Evolutionary conservation across 2,888 invertebrate species (phyloP).

Genomic region (Tiliacea citrago): DNA sequence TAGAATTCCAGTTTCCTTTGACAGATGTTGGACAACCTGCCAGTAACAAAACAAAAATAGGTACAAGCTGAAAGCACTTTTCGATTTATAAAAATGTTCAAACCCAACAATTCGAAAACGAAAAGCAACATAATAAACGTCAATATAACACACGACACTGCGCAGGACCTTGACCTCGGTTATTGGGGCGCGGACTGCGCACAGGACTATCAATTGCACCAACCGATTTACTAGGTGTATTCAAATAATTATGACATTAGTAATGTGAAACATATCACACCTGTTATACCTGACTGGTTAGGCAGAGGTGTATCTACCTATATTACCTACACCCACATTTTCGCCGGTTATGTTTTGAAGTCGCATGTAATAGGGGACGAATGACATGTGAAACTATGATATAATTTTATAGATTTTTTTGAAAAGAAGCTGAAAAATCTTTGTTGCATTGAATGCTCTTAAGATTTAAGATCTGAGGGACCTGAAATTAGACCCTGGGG

Average conservation of each 20-base stretch:
- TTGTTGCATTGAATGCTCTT: too few relatives aligned
- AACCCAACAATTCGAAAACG: neutral
- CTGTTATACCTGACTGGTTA: too few relatives aligned
- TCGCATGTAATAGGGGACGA: too few relatives aligned
- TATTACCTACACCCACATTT: too few relatives aligned
- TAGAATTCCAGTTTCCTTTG: too few relatives aligned
- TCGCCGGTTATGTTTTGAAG: too few relatives aligned
- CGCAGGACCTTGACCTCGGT: conserved; percentile 40
- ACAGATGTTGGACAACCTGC: neutral
- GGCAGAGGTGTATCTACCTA: too few relatives aligned
- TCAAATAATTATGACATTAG: neutral
- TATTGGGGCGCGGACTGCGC: conserved; percentile 41
- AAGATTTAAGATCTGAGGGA: too few relatives aligned
- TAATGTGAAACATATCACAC: too few relatives aligned
- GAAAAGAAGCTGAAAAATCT: too few relatives aligned
- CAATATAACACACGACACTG: neutral
- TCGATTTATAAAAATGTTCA: neutral
- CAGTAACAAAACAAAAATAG: neutral
- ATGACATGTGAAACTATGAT: too few relatives aligned
- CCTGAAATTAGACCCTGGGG: neutral
- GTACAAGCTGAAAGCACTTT: neutral
- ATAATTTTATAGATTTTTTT: too few relatives aligned
- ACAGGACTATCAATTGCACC: conserved; percentile 15
- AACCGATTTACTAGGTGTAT: neutral
- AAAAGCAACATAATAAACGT: neutral